These are phyloP conservation scores for Pristiophorus japonicus DNA, from an alignment of 2,113 vertebrate species.

Conservation along the genomic window DNA sequence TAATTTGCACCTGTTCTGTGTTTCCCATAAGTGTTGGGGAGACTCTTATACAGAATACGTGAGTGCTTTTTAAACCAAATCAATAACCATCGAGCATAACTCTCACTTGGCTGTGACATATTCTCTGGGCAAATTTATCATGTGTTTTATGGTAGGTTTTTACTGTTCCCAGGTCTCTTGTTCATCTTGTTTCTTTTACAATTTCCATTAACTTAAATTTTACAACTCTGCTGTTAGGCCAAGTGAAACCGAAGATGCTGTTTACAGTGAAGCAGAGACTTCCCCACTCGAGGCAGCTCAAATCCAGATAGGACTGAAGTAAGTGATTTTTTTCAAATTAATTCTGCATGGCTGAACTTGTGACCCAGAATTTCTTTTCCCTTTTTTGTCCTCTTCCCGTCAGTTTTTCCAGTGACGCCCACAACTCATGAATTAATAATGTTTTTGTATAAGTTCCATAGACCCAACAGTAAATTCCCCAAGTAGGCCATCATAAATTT, in stretches of 20 bases:
- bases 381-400: not conserved
- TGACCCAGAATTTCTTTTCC: not conserved
- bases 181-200: not conserved
- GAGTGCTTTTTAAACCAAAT: not conserved
- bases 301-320: conserved; percentile 71
- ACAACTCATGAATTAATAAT: too few relatives aligned
- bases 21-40: not conserved
- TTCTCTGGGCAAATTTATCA: not conserved
- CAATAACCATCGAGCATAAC: not conserved
- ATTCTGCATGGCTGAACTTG: not conserved
- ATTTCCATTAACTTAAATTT: not conserved
- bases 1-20: not conserved
- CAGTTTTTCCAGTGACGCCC: not conserved
- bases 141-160: not conserved
- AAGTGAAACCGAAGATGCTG: conserved; percentile 57
- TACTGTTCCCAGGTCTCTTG: not conserved
- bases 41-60: not conserved
- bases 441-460: not conserved
- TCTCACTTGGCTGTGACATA: not conserved
- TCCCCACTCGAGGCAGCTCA: conserved; percentile 55
- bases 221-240: conserved; percentile 51
- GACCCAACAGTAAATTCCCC: not conserved
- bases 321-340: not conserved
- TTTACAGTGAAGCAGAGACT: conserved; percentile 58
- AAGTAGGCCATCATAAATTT: not conserved